Conservation (phyloP, 2,888 invertebrate genomes). For the Anthoptus insignis region DNA sequence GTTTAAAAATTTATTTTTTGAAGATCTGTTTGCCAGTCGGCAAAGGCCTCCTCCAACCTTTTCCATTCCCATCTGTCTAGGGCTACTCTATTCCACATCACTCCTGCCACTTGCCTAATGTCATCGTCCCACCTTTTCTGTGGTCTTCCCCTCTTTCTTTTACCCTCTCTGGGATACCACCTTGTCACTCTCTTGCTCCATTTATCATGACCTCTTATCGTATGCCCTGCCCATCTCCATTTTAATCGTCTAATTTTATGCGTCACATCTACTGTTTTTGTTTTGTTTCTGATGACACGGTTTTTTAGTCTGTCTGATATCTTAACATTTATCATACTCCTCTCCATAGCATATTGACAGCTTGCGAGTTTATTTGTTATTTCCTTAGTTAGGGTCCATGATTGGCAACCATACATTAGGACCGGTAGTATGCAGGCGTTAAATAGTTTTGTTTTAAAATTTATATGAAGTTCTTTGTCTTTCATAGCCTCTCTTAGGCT, state of each 20-base stretch:
- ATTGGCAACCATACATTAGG: conserved; percentile 33
- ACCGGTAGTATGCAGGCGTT: conserved; percentile 39
- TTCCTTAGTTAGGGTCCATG: conserved; percentile 21
- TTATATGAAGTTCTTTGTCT: neutral
- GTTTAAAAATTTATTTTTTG: too few relatives aligned
- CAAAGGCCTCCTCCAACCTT: too few relatives aligned
- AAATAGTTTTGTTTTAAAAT: too few relatives aligned
- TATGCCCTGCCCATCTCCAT: too few relatives aligned
- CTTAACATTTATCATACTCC: conserved; percentile 35
- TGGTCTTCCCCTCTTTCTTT: conserved; percentile 15
- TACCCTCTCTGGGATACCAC: conserved; percentile 31
- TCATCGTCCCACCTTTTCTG: conserved; percentile 15
- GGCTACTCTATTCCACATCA: too few relatives aligned
- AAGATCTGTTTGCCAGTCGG: too few relatives aligned
- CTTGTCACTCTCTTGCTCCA: too few relatives aligned
- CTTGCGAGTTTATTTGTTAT: conserved; percentile 28
- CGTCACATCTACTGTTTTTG: conserved; percentile 10
- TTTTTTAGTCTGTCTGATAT: conserved; percentile 28
- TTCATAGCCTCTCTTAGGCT: neutral
- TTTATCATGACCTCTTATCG: conserved; percentile 37
- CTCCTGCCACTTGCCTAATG: too few relatives aligned
- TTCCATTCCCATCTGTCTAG: too few relatives aligned
- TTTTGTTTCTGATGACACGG: conserved; percentile 23
- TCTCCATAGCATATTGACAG: conserved; percentile 36
- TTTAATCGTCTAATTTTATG: conserved; percentile 16